Evolutionary conservation across 2,888 invertebrate genomes (phyloP).

Genomic region (Meta bourneti): DNA sequence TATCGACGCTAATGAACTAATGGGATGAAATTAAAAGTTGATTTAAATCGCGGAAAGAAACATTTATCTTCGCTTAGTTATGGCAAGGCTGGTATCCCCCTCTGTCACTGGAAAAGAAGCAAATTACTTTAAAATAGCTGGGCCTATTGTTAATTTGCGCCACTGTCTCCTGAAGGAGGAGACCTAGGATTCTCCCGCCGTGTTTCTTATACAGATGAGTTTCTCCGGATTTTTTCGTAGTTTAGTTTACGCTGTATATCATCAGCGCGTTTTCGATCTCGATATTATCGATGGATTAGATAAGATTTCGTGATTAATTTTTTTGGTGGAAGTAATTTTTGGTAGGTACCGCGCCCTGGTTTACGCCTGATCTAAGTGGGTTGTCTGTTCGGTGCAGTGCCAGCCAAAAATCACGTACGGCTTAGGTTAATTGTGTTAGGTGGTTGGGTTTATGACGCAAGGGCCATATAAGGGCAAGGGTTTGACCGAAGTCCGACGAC

Average conservation of each 20-base stretch:
- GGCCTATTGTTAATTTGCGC: slow-evolving; percentile 50
- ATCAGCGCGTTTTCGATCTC: slow-evolving; percentile 16
- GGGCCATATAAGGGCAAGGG: no score
- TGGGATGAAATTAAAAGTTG: slow-evolving; percentile 75
- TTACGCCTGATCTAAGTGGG: slow-evolving; percentile 15
- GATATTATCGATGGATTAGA: slow-evolving; percentile 59
- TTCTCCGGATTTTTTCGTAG: neutral
- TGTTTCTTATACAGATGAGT: neutral
- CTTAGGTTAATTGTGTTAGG: neutral
- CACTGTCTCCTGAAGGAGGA: slow-evolving; percentile 1
- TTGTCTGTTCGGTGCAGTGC: slow-evolving; percentile 29
- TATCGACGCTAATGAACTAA: slow-evolving; percentile 75
- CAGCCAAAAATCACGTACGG: slow-evolving; percentile 3
- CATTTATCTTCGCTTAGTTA: slow-evolving; percentile 72
- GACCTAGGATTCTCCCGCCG: no score
- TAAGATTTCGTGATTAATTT: slow-evolving; percentile 62
- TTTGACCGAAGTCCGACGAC: no score
- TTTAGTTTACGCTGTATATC: slow-evolving; percentile 7
- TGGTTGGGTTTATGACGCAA: neutral
- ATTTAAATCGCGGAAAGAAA: slow-evolving; percentile 74
- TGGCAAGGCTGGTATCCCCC: slow-evolving; percentile 29
- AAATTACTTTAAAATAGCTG: slow-evolving; percentile 67
- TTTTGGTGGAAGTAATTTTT: slow-evolving; percentile 52
- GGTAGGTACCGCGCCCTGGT: slow-evolving; percentile 30
- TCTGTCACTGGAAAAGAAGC: slow-evolving; percentile 31